Percentiles rank a stretch among this genome's conserved stretches.
Conservation (phyloP, 1,140 invertebrate species). For the Chymomyza costata region DNA sequence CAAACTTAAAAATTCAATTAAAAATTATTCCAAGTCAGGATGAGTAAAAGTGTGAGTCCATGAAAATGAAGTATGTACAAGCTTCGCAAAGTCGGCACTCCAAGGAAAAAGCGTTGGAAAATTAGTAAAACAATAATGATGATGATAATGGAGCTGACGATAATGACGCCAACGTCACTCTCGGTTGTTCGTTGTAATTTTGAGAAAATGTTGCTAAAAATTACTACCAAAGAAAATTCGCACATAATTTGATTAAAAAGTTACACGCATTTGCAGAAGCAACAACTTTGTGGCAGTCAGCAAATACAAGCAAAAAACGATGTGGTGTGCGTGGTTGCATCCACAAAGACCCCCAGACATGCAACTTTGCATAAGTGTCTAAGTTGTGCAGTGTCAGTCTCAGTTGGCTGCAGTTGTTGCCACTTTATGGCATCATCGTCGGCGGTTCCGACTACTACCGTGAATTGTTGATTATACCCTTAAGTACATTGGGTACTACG, state of each 20-base stretch:
- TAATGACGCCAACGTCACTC: constrained; percentile 5
- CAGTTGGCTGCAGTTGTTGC: constrained; percentile 26
- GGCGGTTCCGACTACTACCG: constrained; percentile 13
- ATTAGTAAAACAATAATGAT: no score
- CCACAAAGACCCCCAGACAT: not conserved
- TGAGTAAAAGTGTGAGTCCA: constrained; percentile 16
- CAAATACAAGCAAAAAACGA: constrained; percentile 16
- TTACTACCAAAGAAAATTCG: constrained; percentile 71
- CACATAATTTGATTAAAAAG: constrained; percentile 75
- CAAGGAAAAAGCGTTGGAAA: not conserved
- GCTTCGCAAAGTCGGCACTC: constrained; percentile 29
- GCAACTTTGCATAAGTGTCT: not conserved
- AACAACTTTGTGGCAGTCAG: constrained; percentile 43
- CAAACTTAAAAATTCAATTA: constrained; percentile 71
- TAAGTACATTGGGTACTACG: no score
- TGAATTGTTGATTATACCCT: no score
- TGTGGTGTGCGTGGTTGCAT: constrained; percentile 4
- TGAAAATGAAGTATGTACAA: constrained; percentile 40
- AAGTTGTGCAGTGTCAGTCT: constrained; percentile 19
- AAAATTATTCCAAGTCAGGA: constrained; percentile 50
- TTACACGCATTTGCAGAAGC: constrained; percentile 62
- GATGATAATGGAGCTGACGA: constrained; percentile 7
- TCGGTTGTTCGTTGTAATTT: constrained; percentile 47
- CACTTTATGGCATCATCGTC: no score
- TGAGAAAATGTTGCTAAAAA: constrained; percentile 67